Percentiles rank a stretch among this genome's conserved stretches.
phyloP scores from a whole-genome alignment of 2,888 invertebrate species.

The Trimorus sp. region DNA sequence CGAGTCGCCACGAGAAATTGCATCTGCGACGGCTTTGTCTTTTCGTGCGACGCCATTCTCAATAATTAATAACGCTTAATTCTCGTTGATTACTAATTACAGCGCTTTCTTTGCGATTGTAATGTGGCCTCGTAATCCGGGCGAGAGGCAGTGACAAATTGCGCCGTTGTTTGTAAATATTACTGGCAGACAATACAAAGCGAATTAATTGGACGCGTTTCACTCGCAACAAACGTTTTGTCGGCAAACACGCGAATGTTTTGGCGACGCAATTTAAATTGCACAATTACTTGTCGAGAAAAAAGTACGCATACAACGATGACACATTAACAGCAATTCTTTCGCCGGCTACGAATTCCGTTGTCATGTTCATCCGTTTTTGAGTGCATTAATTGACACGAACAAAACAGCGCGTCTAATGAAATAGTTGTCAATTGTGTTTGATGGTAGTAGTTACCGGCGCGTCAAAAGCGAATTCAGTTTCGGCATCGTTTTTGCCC shows the following conservation, averaged over 20 bases:
- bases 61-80: conserved; percentile 4
- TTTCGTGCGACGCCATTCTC: not conserved
- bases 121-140: conserved; percentile 19
- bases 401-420: no score
- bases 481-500: no score
- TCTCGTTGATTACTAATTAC: conserved; percentile 18
- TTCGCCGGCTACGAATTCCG: no score
- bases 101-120: not conserved
- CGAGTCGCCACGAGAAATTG: conserved; percentile 18
- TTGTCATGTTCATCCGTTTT: no score
- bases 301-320: no score
- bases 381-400: no score
- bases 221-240: conserved; percentile 22
- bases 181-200: not conserved
- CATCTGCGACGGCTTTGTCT: conserved; percentile 8
- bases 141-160: conserved; percentile 29
- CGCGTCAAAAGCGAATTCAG: no score
- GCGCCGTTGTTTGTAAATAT: conserved; percentile 14
- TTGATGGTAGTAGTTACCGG: no score
- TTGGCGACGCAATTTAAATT: conserved; percentile 31
- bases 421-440: no score
- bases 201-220: conserved; percentile 22
- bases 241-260: conserved; percentile 7
- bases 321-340: no score
- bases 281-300: conserved; percentile 33